Conservation (phyloP, 1,140 invertebrate genomes). For the Aporrectodea caliginosa region DNA sequence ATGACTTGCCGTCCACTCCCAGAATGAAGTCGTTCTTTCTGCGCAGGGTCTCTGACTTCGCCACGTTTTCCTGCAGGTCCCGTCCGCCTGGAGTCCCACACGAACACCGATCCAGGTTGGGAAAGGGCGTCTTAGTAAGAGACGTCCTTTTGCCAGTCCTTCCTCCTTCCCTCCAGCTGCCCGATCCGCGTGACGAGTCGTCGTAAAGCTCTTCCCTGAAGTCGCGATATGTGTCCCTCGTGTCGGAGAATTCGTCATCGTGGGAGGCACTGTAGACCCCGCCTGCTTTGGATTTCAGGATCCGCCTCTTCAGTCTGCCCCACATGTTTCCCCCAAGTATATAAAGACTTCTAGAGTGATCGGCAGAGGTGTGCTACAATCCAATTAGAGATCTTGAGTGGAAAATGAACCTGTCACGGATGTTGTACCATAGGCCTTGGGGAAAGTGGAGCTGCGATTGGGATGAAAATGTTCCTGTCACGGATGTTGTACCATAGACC, state of each 20-base stretch:
- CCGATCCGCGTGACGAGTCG: background rate
- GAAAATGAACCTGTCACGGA: too few species aligned
- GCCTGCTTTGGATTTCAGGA: background rate
- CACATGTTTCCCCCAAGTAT: too few species aligned
- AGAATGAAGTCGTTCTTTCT: background rate
- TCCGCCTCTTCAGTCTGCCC: background rate
- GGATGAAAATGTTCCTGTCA: too few species aligned
- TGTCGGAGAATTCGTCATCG: background rate
- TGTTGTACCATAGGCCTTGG: too few species aligned
- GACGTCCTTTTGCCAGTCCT: background rate
- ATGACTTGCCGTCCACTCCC: background rate
- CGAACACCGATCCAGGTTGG: conserved; percentile 21
- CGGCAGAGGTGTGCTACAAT: too few species aligned
- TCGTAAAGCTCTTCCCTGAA: background rate
- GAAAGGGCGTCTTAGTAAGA: background rate
- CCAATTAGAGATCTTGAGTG: too few species aligned
- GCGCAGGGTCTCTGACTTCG: background rate
- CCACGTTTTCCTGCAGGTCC: background rate
- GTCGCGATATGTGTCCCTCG: background rate
- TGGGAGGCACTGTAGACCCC: background rate
- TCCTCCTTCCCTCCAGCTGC: background rate
- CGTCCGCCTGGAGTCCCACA: conserved; percentile 4
- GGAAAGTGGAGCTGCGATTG: too few species aligned
- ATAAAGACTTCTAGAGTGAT: too few species aligned
- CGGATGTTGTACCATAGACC: too few species aligned